Percentiles rank a stretch among this genome's conserved stretches.
These are phyloP conservation scores for Ageneiosus marmoratus DNA, from an alignment of 2,113 vertebrate species.

Conservation along the genomic window DNA sequence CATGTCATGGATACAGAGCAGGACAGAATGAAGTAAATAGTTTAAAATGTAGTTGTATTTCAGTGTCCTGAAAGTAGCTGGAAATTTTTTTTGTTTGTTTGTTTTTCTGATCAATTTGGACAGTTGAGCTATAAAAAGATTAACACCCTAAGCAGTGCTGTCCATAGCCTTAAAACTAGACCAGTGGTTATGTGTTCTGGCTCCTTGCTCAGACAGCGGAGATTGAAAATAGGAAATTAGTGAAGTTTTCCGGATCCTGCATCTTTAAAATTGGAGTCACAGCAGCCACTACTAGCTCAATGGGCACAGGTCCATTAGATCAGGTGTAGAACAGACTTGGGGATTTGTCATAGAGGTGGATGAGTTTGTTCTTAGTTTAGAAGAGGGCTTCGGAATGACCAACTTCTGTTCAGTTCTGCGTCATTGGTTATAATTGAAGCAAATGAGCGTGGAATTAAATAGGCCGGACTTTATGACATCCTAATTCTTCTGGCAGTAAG, in stretches of 20 bases:
- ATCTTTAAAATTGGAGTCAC: slow-evolving; percentile 5
- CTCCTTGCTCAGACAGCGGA: background rate
- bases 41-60: background rate
- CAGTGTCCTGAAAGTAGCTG: background rate
- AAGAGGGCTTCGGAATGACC: background rate
- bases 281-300: background rate
- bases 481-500: slow-evolving; percentile 10
- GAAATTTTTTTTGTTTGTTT: background rate
- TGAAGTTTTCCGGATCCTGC: background rate
- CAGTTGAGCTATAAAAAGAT: slow-evolving; percentile 12
- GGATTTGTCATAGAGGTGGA: background rate
- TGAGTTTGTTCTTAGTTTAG: slow-evolving; percentile 1
- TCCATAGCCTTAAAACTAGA: background rate
- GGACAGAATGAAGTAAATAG: too few species aligned
- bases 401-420: slow-evolving; percentile 35
- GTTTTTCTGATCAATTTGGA: too few species aligned
- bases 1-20: background rate
- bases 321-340: background rate
- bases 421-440: slow-evolving; percentile 61
- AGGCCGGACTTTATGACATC: slow-evolving; percentile 14
- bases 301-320: background rate
- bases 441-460: slow-evolving; percentile 65
- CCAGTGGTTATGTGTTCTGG: background rate
- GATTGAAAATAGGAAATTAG: slow-evolving; percentile 5
- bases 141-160: background rate